Base-by-base conservation (phyloP, 2,797 vertebrate genomes). In the Sparidentex hasta region DNA sequence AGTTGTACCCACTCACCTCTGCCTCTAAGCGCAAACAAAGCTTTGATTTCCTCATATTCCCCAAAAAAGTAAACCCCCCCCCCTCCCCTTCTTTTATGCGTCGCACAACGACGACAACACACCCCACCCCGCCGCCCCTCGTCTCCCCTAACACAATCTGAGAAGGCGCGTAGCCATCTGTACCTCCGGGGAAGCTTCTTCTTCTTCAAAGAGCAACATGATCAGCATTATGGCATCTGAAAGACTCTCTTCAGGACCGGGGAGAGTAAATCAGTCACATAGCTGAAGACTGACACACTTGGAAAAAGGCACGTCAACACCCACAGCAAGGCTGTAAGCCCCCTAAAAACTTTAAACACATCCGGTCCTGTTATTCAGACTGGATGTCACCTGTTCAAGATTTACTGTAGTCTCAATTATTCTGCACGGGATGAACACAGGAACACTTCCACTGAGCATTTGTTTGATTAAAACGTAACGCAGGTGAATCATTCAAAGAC, bases 1-100 rank as follows among this genome's bases (percentile, higher is more conserved):
- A 76, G 67, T 89, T 85, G 87, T 90, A 89, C 89, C 91, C 86
- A 91, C 90, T 93, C 92, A 92, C 92, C 92, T 91, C 68, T 87
- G 87, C 88, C 91, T 87, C 74, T 79, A 52, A 92, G 89, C 88
- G 80, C 82, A 90, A 91, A 90, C 82, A 91, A 84, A 86, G 76
- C 90, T 93, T 93, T 92, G 88, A 93, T 92, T 92, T 84, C 65
- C 78, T 61, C 70, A 82, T 84, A 85, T 79, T 80, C 71, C 76
- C 85, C 83, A 33, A 7, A 74, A 87, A 89, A 80, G 47, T 21
- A 58, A 73, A 11, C 38, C 75, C 71, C 65, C 71, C 65, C 52
- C 43, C 23, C 11, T 47, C 43, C n/a, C 3, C 27, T 8, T 17
- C 51, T 14, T n/a, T 61, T 43, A 65, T 63, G 76, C 29, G 44